Evolutionary conservation across 2,113 vertebrate species (phyloP), one percentile per base, ranked within the genome.

Genomic region (Pampusana beccarii): DNA sequence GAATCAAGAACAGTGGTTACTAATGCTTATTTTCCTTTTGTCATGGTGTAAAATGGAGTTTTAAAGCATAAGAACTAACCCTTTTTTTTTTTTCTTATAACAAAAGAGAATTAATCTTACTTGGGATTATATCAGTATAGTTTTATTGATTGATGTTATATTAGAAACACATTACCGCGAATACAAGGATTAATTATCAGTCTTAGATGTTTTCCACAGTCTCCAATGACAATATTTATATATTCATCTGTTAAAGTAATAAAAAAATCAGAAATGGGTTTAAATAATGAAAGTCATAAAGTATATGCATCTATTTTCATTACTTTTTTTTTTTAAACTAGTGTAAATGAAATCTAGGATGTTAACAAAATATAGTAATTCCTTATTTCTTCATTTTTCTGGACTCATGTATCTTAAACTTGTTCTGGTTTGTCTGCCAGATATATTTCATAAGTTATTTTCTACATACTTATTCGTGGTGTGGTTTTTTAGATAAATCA

Each of bases 361-460:
- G 12, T 79, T 91, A 80, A 11, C 10, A 60, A 92, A 91, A 91
- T 10, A 51, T 51, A 57, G 31, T 58, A 69, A 70, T 85, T 61
- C 6, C 6, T 34, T 70, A 93, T 90, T 92, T 48, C 17, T 88
- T 51, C 6, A 62, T 74, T 62, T 97, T 95, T 71, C 64, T 96
- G 54, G 90, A 72, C 80, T 80, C 4, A 36, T 81, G 46, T 87
- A 83, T 74, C 50, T n/a, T 88, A 85, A 84, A 64, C 36, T 78
- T 89, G 3, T 92, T 93, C 11, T 66, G 3, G 4, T 90, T 86
- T 34, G 26, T 85, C 38, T 93, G 40, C 29, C 74, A 92, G 90
- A 51, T n/a, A 54, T 61, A 56, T 69, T 84, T 97, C 26, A 46
- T 90, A 96, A 90, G 58, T 89, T 4, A 53, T 94, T 95, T 90